phyloP scores from a whole-genome alignment of 2,113 vertebrate genomes.

The Tychaedon coryphoeus region DNA sequence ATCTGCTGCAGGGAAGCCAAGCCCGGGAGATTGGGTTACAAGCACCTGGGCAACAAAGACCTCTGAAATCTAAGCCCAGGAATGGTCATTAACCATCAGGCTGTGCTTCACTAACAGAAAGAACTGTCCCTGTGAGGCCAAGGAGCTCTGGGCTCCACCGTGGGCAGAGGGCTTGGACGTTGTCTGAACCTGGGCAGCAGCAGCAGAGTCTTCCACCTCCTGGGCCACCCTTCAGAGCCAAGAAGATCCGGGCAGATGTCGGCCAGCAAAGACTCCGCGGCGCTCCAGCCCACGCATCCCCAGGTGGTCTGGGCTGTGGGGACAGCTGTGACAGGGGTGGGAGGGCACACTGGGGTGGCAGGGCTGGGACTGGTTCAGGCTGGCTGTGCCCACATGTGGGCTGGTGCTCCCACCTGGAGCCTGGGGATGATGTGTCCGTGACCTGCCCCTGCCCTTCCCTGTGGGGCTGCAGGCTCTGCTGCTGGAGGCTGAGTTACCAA shows the following conservation, averaged over 20 bases:
- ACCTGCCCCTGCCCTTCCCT: background rate
- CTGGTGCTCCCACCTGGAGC: accelerated
- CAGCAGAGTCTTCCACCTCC: accelerated
- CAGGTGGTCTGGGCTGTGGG: accelerated
- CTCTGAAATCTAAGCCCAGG: conserved; percentile 13
- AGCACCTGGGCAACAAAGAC: background rate
- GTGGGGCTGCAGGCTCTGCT: background rate
- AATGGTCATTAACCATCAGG: background rate
- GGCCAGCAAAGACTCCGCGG: accelerated
- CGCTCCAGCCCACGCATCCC: background rate
- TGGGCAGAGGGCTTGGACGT: background rate
- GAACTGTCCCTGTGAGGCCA: accelerated
- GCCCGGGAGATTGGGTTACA: conserved; percentile 34
- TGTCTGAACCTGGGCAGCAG: background rate
- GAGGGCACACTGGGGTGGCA: background rate
- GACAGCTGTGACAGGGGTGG: accelerated
- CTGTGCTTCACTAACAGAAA: background rate
- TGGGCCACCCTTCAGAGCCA: too few species aligned
- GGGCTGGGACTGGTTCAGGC: background rate
- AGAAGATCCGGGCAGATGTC: background rate
- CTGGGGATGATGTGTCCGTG: accelerated
- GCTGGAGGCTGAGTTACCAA: accelerated
- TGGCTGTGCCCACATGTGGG: accelerated
- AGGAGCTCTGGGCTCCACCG: background rate
- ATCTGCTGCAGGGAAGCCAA: conserved; percentile 37